Evolutionary conservation across 2,113 vertebrate genomes (phyloP).

Genomic region (Procapra przewalskii): DNA sequence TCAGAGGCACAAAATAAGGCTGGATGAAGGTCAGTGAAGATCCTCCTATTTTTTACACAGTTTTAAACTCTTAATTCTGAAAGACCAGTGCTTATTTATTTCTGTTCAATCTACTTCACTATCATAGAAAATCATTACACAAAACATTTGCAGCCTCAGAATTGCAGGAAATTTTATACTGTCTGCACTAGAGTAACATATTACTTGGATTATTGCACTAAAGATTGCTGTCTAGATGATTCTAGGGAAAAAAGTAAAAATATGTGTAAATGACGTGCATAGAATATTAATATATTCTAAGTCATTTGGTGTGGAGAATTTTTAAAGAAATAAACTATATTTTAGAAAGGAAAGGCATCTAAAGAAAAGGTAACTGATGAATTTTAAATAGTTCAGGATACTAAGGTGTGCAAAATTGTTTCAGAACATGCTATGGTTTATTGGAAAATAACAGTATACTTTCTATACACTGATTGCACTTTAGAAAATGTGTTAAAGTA

Average conservation of each 20-base stretch:
- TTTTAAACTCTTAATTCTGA: neutral
- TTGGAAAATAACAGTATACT: neutral
- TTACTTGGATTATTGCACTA: neutral
- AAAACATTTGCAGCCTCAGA: neutral
- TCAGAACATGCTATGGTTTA: neutral
- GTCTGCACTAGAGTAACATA: neutral
- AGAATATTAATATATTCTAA: neutral
- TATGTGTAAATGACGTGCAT: neutral
- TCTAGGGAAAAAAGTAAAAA: constrained; percentile 2
- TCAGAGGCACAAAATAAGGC: neutral
- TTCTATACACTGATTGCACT: neutral
- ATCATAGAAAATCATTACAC: neutral
- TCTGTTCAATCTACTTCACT: neutral
- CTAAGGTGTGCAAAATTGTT: neutral
- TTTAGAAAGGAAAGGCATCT: neutral
- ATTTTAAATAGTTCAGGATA: constrained; percentile 6
- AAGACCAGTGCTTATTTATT: neutral
- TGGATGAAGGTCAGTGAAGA: neutral
- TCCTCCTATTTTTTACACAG: neutral
- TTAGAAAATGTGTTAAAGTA: neutral
- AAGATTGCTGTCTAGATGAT: neutral
- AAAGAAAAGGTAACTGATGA: neutral
- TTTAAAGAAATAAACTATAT: neutral
- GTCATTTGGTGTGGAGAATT: neutral
- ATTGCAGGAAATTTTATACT: neutral